Evolutionary conservation across 2,113 vertebrate genomes (phyloP), one percentile per base, ranked within the genome.

Genomic region (Camelus dromedarius): DNA sequence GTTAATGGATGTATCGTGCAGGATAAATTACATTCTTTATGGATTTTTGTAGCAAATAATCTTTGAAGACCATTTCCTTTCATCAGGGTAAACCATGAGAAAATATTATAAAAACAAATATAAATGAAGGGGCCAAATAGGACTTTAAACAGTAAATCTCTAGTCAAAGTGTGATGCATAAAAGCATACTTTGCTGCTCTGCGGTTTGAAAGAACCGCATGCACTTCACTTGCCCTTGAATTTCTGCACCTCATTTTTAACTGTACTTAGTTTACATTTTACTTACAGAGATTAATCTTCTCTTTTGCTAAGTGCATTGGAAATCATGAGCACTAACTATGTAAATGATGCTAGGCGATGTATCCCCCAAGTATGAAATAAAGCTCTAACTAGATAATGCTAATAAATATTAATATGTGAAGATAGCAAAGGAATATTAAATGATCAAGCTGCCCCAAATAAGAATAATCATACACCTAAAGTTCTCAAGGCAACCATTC

Each of bases 391-490:
- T 96, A 97, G 97, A 98, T 97, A 97, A 97, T 97, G 87, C 90
- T 98, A 97, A 98, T 98, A 96, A 98, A 98, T 97, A 97, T 98
- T 98, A 98, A 98, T 98, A 97, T 96, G 72, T 96, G 89, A 89
- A 96, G 92, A 95, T 90, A 96, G 79, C 79, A 79, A 90, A 88
- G 86, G 96, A 97, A 96, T 98, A 95, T 77, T 96, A 97, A 98
- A 88, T 97, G 90, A 97, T 97, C 95, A 97, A 96, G 95, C 92
- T 82, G 86, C 93, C 90, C 93, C 5, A 96, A 98, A 96, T 96
- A 97, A 95, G 93, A 97, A 98, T 96, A 97, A 97, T 94, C 95
- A 95, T 70, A 92, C 52, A 93, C 48, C 92, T 92, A 92, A 92
- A 76, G 48, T 96, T 95, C 95, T 96, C 67, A 48, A 75, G 75